phyloP scores from a whole-genome alignment of 2,113 vertebrate genomes.

The Genyomyrus donnyi region DNA sequence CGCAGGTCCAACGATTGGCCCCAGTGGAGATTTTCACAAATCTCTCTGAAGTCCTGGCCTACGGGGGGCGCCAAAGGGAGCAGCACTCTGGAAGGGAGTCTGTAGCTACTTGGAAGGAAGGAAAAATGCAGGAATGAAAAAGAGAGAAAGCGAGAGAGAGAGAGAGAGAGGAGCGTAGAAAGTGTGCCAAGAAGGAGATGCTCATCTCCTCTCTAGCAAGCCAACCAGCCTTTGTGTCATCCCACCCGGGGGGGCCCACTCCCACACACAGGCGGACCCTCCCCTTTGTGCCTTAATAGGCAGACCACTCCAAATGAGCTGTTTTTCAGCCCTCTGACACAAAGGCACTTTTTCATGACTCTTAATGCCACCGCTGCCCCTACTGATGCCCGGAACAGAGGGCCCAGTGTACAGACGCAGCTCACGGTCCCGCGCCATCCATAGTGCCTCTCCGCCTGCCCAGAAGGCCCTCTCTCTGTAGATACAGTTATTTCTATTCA shows the following conservation, averaged over 20 bases:
- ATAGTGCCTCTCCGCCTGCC: background rate
- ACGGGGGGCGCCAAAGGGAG: background rate
- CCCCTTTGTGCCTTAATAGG: constrained; percentile 58
- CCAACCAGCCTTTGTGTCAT: constrained; percentile 56
- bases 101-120: constrained; percentile 29
- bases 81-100: background rate
- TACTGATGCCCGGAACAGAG: constrained; percentile 56
- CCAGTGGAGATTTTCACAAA: constrained; percentile 2
- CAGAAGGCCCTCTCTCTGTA: background rate
- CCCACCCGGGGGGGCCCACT: constrained; percentile 28
- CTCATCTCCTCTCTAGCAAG: constrained; percentile 54
- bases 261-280: constrained; percentile 48
- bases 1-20: background rate
- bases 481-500: background rate
- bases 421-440: constrained; percentile 30
- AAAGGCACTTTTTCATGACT: constrained; percentile 64
- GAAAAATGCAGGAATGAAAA: constrained; percentile 32
- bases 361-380: constrained; percentile 57
- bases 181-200: constrained; percentile 53
- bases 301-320: constrained; percentile 60
- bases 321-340: constrained; percentile 63
- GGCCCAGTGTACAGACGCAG: constrained; percentile 42
- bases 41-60: background rate
- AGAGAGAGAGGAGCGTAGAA: constrained; percentile 42
- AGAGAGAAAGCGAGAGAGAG: constrained; percentile 40